Evolutionary conservation across 2,797 vertebrate genomes (phyloP), one percentile per base, ranked within the genome.

Genomic region (Sebastes miniatus): DNA sequence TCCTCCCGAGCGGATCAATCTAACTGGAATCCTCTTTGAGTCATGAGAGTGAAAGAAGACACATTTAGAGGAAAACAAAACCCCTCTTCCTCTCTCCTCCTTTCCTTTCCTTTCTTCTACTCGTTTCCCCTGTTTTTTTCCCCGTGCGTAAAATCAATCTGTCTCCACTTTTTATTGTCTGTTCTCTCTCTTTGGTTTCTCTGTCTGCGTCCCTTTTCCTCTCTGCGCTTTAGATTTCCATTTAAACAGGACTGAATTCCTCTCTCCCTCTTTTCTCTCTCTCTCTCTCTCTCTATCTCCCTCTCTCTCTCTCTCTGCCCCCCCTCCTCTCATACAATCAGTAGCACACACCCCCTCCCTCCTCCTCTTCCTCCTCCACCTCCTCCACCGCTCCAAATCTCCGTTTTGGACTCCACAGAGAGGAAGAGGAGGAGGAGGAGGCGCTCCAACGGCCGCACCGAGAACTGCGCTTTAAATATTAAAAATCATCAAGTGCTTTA

Each of bases 1-100:
- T 84, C 93, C 87, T 89, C 77, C 88, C 58, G 87, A 84, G 5
- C 83, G 80, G 88, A 22, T 87, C 84, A 85, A 83, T 88, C 77
- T 13, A 79, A 73, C 87, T 36, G 87, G 91, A 90, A 92, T 93
- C 92, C 85, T 87, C 83, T 84, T 69, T 67, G 88, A 91, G 83
- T 89, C 92, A 91, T 90, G 82, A 72, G 88, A 90, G 86, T 86
- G 66, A 87, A 75, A 87, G 57, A 67, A 83, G 77, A 47, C 76
- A 73, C 6, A 75, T 75, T 73, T 22, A 68, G 50, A 68, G 52
- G 3, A 57, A 39, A 52, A 71, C 43, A 68, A 71, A 73, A 81
- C 50, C 68, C 56, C 20, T 62, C 71, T 69, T 39, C 50, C 31
- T 68, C 63, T 59, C 57, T 43, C 64, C 34, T 71, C 18, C n/a